Percentiles rank a stretch among this genome's conserved stretches.
Conservation (phyloP, 2,113 vertebrate genomes). For the Anguilla japonica region DNA sequence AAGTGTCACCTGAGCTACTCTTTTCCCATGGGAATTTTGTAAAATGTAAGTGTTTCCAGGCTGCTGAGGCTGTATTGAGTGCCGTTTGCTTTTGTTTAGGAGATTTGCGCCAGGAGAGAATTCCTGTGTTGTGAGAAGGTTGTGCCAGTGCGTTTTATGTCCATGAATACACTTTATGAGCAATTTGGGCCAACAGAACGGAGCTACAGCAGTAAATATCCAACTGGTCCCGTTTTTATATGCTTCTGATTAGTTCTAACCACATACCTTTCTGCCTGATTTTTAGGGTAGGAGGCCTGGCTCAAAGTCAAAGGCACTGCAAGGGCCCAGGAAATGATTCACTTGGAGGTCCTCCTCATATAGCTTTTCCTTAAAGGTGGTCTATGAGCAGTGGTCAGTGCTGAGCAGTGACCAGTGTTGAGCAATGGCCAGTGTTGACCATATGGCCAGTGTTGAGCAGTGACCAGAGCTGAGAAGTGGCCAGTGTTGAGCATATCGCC, state of each 20-base stretch:
- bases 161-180: slow-evolving; percentile 41
- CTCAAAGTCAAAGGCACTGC: background rate
- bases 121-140: slow-evolving; percentile 39
- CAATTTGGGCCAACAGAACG: slow-evolving; percentile 37
- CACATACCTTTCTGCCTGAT: background rate
- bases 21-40: slow-evolving; percentile 9
- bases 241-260: background rate
- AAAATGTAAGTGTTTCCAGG: slow-evolving; percentile 11
- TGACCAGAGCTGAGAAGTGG: too few species aligned
- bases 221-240: slow-evolving; percentile 27
- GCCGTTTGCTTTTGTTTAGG: slow-evolving; percentile 41
- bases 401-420: background rate
- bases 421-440: too few species aligned
- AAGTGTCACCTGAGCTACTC: background rate
- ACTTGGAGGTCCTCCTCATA: background rate
- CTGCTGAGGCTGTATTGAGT: slow-evolving; percentile 30
- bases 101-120: slow-evolving; percentile 41
- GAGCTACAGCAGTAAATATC: slow-evolving; percentile 26
- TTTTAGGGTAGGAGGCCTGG: background rate
- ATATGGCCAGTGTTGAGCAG: background rate
- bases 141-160: slow-evolving; percentile 38
- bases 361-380: background rate
- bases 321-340: background rate
- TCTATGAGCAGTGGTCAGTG: background rate
- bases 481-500: too few species aligned